These are phyloP conservation scores for Mormyrops attenuatus DNA, from an alignment of 2,797 vertebrate species.

Conservation along the genomic window DNA sequence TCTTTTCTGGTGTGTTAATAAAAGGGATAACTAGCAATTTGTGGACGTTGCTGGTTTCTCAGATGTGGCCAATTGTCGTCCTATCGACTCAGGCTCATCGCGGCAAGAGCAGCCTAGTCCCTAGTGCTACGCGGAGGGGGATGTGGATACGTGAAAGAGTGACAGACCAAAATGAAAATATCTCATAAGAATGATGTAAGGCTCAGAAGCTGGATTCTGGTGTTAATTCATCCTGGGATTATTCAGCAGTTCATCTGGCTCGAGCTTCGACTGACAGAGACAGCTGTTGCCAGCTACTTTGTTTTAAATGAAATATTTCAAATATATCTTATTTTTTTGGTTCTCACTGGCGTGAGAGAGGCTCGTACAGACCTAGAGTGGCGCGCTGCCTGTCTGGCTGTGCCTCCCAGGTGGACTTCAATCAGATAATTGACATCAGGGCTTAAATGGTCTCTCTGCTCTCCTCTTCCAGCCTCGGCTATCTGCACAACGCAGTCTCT, in stretches of 20 bases:
- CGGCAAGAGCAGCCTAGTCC: not conserved
- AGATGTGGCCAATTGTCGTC: too few species aligned
- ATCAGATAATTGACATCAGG: constrained; percentile 21
- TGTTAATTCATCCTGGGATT: constrained; percentile 4
- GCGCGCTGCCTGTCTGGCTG: not conserved
- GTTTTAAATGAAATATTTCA: constrained; percentile 14
- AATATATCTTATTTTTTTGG: not conserved
- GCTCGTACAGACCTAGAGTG: not conserved
- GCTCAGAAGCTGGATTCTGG: not conserved
- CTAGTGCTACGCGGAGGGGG: too few species aligned
- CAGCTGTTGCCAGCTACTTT: not conserved
- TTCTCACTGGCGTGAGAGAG: not conserved
- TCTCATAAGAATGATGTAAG: not conserved
- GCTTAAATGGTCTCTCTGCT: constrained; percentile 11
- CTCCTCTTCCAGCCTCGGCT: not conserved
- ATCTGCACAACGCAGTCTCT: not conserved
- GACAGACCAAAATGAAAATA: not conserved
- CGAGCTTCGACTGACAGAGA: not conserved
- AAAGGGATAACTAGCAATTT: not conserved
- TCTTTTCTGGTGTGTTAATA: not conserved
- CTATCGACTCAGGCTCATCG: not conserved
- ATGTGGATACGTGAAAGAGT: not conserved
- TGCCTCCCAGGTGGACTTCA: constrained; percentile 13
- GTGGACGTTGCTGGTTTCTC: not conserved
- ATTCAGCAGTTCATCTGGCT: not conserved